Evolutionary conservation across 2,797 vertebrate species (phyloP).

Genomic region (Glossophaga mutica): DNA sequence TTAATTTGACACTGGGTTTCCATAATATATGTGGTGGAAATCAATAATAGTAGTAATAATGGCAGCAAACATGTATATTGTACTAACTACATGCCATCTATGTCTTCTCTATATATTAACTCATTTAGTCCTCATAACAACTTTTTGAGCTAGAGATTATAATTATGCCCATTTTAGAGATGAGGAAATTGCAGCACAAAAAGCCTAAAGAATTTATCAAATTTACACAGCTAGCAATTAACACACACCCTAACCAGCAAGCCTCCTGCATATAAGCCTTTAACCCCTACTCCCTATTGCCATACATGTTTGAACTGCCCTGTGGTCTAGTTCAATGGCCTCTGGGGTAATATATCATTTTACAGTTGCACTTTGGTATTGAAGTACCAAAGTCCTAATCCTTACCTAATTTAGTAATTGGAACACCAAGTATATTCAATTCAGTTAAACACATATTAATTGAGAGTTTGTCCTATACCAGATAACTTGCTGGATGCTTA

Average conservation of each 20-base stretch:
- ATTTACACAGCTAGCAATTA: neutral
- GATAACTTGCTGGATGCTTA: neutral
- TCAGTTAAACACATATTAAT: neutral
- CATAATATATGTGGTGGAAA: neutral
- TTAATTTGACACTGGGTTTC: neutral
- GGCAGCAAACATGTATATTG: neutral
- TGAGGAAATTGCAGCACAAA: neutral
- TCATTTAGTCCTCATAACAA: neutral
- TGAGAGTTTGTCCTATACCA: neutral
- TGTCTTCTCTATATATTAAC: neutral
- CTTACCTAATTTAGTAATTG: neutral
- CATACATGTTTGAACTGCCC: neutral
- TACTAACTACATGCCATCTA: neutral
- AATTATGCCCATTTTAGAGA: neutral
- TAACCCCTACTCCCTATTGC: neutral
- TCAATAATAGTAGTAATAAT: neutral
- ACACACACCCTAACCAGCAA: neutral
- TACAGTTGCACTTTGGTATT: neutral
- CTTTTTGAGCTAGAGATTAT: neutral
- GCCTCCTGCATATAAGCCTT: neutral
- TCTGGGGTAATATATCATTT: neutral
- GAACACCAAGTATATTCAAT: neutral
- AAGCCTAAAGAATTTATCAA: neutral
- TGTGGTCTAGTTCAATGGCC: neutral
- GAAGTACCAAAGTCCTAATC: neutral